Conservation (phyloP, 2,888 invertebrate species). For the Leptopilina drosophilae region DNA sequence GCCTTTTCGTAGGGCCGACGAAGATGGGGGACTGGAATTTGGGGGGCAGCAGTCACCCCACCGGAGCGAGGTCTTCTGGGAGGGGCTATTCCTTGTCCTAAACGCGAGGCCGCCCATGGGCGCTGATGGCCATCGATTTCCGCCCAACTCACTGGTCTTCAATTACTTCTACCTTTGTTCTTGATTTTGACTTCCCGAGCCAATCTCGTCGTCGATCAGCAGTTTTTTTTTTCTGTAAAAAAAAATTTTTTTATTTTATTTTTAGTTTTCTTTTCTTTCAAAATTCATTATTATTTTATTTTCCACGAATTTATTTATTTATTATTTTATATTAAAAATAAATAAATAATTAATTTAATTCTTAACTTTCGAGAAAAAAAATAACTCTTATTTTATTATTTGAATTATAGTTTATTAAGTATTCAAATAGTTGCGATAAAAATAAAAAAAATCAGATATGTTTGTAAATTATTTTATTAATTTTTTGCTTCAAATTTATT, state of each 20-base stretch:
- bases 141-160: constrained; percentile 64
- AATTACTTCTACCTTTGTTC: constrained; percentile 53
- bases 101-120: constrained; percentile 97
- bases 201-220: constrained; percentile 47
- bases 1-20: constrained; percentile 67
- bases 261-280: too few relatives aligned
- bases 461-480: too few relatives aligned
- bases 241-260: background rate
- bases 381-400: too few relatives aligned
- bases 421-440: too few relatives aligned
- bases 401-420: too few relatives aligned
- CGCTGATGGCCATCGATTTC: constrained; percentile 79
- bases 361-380: too few relatives aligned
- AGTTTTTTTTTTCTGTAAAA: constrained; percentile 48
- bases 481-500: too few relatives aligned
- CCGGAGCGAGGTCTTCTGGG: constrained; percentile 96
- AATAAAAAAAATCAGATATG: too few relatives aligned
- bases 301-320: too few relatives aligned
- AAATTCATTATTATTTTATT: too few relatives aligned
- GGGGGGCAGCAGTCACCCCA: constrained; percentile 94
- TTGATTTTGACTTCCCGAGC: constrained; percentile 46
- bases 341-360: too few relatives aligned
- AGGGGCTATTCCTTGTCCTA: constrained; percentile 97
- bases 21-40: constrained; percentile 71
- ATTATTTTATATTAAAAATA: too few relatives aligned